Evolutionary conservation across 2,797 vertebrate species (phyloP).

Genomic region (Rhynchonycteris naso): DNA sequence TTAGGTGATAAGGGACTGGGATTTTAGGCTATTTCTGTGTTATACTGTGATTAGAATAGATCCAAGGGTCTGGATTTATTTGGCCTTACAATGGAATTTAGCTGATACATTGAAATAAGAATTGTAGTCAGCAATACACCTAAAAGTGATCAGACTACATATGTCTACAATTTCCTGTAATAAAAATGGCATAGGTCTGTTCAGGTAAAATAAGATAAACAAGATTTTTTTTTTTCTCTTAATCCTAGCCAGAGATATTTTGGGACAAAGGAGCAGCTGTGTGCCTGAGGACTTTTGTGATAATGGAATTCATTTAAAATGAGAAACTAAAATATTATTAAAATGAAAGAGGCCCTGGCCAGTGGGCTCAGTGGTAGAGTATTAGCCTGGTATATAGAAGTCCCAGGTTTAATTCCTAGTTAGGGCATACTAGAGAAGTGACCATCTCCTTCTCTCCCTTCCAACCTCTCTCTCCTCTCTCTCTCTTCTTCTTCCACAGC

Average conservation of each 20-base stretch:
- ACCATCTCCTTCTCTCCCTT: too few relatives aligned
- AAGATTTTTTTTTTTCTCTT: neutral
- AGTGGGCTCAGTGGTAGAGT: too few relatives aligned
- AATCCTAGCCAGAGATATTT: neutral
- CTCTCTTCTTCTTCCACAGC: too few relatives aligned
- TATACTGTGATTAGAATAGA: neutral
- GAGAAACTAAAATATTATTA: neutral
- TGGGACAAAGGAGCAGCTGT: neutral
- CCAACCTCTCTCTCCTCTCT: too few relatives aligned
- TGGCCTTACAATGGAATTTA: neutral
- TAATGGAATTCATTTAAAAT: neutral
- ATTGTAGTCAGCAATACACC: neutral
- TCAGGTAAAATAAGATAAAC: neutral
- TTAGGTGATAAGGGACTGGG: neutral
- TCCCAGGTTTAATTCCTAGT: too few relatives aligned
- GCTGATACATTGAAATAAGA: neutral
- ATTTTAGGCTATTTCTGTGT: neutral
- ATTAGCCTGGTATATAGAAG: too few relatives aligned
- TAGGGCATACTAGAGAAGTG: too few relatives aligned
- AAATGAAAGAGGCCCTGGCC: neutral
- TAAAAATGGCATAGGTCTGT: neutral
- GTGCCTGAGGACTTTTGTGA: neutral
- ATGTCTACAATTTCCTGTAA: neutral
- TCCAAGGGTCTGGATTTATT: neutral
- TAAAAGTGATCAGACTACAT: neutral